Percentiles rank a stretch among this genome's conserved stretches.
Conservation (phyloP, 2,888 invertebrate genomes). For the Callimorpha dominula region DNA sequence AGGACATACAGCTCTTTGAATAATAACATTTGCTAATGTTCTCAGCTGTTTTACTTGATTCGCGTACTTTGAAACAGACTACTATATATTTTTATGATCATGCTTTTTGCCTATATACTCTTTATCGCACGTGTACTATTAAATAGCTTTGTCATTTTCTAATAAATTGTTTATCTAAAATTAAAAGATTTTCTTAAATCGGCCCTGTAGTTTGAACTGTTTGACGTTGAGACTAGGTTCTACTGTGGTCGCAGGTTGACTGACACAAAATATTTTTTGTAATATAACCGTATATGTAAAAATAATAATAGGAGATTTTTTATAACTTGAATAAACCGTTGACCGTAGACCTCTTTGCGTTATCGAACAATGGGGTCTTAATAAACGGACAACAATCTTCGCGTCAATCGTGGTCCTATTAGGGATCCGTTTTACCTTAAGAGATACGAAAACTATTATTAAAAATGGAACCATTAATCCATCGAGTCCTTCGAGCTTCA, state of each 20-base stretch:
- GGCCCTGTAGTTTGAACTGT: not conserved
- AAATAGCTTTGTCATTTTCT: not conserved
- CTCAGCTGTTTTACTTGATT: not conserved
- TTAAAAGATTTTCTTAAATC: not conserved
- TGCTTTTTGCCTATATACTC: too few species aligned
- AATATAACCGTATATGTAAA: too few species aligned
- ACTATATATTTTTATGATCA: too few species aligned
- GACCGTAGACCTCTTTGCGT: not conserved
- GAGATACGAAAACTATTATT: not conserved
- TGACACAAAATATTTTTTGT: too few species aligned
- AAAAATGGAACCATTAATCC: not conserved
- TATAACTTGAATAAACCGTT: not conserved
- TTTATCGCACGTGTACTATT: too few species aligned
- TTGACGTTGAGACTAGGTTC: too few species aligned
- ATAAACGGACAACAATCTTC: not conserved
- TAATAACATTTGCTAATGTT: not conserved
- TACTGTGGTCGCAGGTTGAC: too few species aligned
- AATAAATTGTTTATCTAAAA: not conserved
- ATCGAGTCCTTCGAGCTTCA: slow-evolving; percentile 6
- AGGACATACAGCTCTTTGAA: not conserved
- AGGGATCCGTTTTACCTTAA: too few species aligned
- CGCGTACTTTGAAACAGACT: not conserved
- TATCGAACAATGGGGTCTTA: not conserved
- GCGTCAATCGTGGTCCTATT: not conserved
- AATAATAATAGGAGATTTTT: not conserved